These are phyloP conservation scores for Ectropis grisescens DNA, from an alignment of 1,140 invertebrate species.

Conservation along the genomic window DNA sequence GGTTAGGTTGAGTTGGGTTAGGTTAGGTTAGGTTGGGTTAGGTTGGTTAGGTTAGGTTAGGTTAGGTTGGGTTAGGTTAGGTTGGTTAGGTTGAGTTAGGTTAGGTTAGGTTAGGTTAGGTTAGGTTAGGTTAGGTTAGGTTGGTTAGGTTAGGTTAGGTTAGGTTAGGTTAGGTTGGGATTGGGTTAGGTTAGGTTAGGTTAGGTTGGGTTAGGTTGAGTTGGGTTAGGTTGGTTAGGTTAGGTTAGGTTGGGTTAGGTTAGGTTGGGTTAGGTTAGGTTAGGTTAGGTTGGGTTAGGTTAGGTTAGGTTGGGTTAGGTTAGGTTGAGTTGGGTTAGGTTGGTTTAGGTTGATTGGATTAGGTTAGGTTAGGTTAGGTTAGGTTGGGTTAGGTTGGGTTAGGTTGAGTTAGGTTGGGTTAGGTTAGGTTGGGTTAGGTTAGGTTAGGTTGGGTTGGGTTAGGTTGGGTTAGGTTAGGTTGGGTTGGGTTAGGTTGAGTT, in stretches of 20 bases:
- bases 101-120: slow-evolving; percentile 28
- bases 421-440: slow-evolving; percentile 15
- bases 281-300: slow-evolving; percentile 15
- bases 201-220: slow-evolving; percentile 18
- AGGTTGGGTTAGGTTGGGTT: slow-evolving; percentile 11
- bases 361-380: slow-evolving; percentile 15
- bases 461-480: slow-evolving; percentile 14
- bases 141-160: too few species aligned
- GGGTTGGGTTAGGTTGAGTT: slow-evolving; percentile 14
- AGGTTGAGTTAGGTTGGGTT: slow-evolving; percentile 13
- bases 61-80: too few species aligned
- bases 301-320: slow-evolving; percentile 18
- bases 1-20: too few species aligned
- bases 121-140: too few species aligned
- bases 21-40: too few species aligned
- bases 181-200: slow-evolving; percentile 21
- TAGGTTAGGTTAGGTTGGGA: too few species aligned
- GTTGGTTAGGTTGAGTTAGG: too few species aligned
- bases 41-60: slow-evolving; percentile 26
- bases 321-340: slow-evolving; percentile 12
- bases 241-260: slow-evolving; percentile 38
- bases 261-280: slow-evolving; percentile 17
- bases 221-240: too few species aligned
- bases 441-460: slow-evolving; percentile 9
- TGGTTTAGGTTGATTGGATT: slow-evolving; percentile 1